Evolutionary conservation across 2,113 vertebrate genomes (phyloP).

Genomic region (Catharus minimus): DNA sequence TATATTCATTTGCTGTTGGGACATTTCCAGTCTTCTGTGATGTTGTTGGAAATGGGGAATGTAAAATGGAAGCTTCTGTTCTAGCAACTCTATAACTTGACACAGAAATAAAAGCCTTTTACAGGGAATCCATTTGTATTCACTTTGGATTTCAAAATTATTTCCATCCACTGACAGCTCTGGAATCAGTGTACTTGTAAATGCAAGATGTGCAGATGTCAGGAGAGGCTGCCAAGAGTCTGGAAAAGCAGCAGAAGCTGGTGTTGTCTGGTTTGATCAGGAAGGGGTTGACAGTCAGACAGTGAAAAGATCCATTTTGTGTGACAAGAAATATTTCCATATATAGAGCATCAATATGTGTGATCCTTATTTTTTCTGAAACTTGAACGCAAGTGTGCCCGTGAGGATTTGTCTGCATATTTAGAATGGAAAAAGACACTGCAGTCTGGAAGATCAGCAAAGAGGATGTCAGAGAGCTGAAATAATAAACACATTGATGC

Average conservation of each 20-base stretch:
- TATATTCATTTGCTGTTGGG: neutral
- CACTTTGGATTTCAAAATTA: constrained; percentile 55
- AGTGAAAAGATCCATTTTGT: constrained; percentile 53
- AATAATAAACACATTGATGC: neutral
- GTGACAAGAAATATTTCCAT: constrained; percentile 45
- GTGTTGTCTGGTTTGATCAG: constrained; percentile 43
- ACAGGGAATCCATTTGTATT: constrained; percentile 50
- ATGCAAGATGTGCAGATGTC: constrained; percentile 42
- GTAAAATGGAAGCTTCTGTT: constrained; percentile 56
- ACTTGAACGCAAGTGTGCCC: neutral
- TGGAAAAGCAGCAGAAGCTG: constrained; percentile 37
- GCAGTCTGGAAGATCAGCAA: neutral
- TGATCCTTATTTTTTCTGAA: constrained; percentile 18
- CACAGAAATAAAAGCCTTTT: constrained; percentile 50
- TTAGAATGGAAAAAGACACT: constrained; percentile 2
- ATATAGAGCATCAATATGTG: neutral
- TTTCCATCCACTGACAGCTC: constrained; percentile 56
- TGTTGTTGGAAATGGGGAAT: neutral
- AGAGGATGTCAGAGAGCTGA: neutral
- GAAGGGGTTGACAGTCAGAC: constrained; percentile 34
- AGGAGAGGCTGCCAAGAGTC: constrained; percentile 36
- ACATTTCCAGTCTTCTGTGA: constrained; percentile 23
- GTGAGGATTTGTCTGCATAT: neutral
- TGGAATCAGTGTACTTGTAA: constrained; percentile 56
- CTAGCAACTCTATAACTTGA: constrained; percentile 10